Conservation (phyloP, 2,888 invertebrate genomes). For the Lamellibrachia columna region DNA sequence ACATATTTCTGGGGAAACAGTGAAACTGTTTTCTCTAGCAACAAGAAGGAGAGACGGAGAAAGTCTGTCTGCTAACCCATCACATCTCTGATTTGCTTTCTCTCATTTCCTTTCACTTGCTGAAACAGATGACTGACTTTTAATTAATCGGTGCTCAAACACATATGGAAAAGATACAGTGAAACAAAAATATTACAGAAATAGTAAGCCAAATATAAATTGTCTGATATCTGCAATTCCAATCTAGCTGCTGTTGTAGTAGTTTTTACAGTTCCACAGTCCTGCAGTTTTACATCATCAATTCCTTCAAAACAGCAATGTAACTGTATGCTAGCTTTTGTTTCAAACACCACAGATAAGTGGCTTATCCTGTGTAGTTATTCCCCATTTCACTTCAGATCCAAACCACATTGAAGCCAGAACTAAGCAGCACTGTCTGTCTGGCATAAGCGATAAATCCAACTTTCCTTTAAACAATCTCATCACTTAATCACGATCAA, state of each 20-base stretch:
- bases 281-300: neutral
- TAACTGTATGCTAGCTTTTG: too few relatives aligned
- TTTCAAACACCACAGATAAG: neutral
- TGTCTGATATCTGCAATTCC: neutral
- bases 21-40: neutral
- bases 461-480: constrained; percentile 16
- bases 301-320: neutral
- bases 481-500: constrained; percentile 10
- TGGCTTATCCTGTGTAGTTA: neutral
- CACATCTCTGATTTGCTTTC: neutral
- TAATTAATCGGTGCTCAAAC: neutral
- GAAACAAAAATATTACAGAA: neutral
- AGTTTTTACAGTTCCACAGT: neutral
- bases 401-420: neutral
- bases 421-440: neutral
- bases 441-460: constrained; percentile 8
- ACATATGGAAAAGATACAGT: neutral
- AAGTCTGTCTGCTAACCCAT: neutral
- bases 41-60: neutral
- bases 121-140: neutral
- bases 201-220: neutral
- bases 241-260: neutral
- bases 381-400: neutral
- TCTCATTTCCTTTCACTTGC: neutral
- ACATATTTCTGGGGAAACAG: neutral